Percentiles rank a stretch among this genome's conserved stretches.
Conservation (phyloP, 1,140 invertebrate genomes). For the Cataglyphis hispanica region DNA sequence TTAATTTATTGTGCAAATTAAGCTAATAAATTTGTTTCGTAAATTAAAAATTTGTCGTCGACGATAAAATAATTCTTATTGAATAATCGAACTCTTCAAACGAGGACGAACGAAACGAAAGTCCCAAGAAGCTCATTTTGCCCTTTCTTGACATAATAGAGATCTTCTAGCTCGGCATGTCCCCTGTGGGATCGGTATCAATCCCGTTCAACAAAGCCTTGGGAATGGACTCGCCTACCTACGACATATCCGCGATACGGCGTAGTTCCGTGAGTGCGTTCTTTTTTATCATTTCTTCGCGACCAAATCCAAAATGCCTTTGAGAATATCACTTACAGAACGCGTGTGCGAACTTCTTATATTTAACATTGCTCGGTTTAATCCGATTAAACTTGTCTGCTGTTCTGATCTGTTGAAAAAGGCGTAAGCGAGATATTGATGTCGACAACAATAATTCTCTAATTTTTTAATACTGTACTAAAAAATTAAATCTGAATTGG, state of each 20-base stretch:
- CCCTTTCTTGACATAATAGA: conserved; percentile 77
- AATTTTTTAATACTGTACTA: neutral
- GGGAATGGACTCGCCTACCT: conserved; percentile 74
- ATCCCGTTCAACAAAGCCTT: conserved; percentile 78
- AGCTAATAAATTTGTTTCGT: neutral
- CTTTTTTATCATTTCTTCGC: conserved; percentile 63
- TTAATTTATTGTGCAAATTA: neutral
- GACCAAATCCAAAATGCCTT: conserved; percentile 53
- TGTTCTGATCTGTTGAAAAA: conserved; percentile 12
- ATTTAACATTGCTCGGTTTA: conserved; percentile 43
- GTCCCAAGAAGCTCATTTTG: conserved; percentile 78
- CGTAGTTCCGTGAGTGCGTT: conserved; percentile 49
- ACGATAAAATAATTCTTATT: conserved; percentile 67
- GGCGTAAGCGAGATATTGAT: neutral
- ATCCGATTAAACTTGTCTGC: conserved; percentile 30
- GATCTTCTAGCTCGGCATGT: conserved; percentile 74
- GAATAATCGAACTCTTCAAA: conserved; percentile 66
- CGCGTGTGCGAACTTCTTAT: conserved; percentile 25
- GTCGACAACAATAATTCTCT: neutral
- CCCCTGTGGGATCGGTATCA: conserved; percentile 77
- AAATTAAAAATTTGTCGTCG: conserved; percentile 37
- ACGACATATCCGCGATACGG: conserved; percentile 67
- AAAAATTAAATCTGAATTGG: neutral
- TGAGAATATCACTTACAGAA: conserved; percentile 51
- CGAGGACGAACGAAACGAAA: conserved; percentile 71